Percentiles rank a stretch among this genome's conserved stretches.
Evolutionary conservation across 1,140 invertebrate genomes (phyloP).

Genomic region (Psilanteris sp.): DNA sequence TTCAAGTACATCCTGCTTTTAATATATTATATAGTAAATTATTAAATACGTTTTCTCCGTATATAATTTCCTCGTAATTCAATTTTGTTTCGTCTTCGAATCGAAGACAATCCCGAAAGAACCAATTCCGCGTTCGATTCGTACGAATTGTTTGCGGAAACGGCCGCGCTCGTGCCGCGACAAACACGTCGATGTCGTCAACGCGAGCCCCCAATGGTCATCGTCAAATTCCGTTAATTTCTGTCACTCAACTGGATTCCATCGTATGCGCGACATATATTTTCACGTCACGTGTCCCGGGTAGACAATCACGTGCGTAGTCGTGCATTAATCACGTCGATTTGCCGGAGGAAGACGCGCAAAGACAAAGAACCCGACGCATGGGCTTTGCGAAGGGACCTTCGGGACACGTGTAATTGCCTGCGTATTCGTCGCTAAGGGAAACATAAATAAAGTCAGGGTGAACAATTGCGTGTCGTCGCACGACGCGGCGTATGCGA

Average conservation of each 20-base stretch:
- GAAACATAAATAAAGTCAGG: conserved; percentile 75
- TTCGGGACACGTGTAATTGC: conserved; percentile 63
- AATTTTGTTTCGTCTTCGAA: no score
- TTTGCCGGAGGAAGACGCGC: conserved; percentile 23
- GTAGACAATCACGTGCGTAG: conserved; percentile 29
- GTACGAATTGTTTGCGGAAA: no score
- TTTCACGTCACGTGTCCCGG: conserved; percentile 4
- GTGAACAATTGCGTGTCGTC: conserved; percentile 67
- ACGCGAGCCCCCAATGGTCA: no score
- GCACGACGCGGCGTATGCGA: no score
- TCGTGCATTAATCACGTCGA: conserved; percentile 28
- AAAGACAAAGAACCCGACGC: conserved; percentile 61
- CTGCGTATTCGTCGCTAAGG: conserved; percentile 35
- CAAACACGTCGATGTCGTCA: no score
- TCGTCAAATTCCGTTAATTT: conserved; percentile 3
- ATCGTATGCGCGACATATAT: conserved; percentile 6
- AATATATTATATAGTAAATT: no score
- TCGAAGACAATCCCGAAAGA: no score
- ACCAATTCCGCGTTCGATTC: no score
- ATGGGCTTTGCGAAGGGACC: conserved; percentile 38
- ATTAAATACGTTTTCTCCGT: no score
- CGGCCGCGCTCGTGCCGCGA: no score
- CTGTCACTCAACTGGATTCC: conserved; percentile 2
- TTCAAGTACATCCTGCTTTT: no score
- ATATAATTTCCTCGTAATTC: no score